These are phyloP conservation scores for Rhinatrema bivittatum DNA, from an alignment of 2,797 vertebrate species.

Conservation along the genomic window DNA sequence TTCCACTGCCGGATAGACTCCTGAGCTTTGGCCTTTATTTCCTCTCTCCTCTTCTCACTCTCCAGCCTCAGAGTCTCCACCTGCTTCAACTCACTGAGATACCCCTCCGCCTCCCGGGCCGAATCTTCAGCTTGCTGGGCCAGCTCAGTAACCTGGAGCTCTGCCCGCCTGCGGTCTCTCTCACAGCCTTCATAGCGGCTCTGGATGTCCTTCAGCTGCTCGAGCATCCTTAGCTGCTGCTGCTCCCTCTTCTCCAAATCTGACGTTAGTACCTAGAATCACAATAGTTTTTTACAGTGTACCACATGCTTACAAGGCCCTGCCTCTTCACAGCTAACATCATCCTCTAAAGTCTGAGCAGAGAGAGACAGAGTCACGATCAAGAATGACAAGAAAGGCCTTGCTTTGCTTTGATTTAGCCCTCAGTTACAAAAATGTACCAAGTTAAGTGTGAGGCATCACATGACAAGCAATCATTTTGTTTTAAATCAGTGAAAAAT, in stretches of 20 bases:
- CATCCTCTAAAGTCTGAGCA: too few species aligned
- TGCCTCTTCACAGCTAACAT: too few species aligned
- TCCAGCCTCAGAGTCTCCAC: slow-evolving; percentile 67
- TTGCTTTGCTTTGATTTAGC: too few species aligned
- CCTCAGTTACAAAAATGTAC: too few species aligned
- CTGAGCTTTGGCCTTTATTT: slow-evolving; percentile 78
- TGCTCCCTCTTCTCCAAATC: slow-evolving; percentile 73
- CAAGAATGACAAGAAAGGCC: too few species aligned
- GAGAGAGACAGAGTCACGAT: too few species aligned
- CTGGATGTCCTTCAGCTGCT: slow-evolving; percentile 77
- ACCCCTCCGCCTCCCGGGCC: slow-evolving; percentile 52
- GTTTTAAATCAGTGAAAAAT: too few species aligned
- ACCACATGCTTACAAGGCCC: too few species aligned
- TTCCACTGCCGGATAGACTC: slow-evolving; percentile 83
- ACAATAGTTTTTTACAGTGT: too few species aligned
- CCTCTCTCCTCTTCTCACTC: slow-evolving; percentile 69
- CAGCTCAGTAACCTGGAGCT: slow-evolving; percentile 58
- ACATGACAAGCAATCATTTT: too few species aligned
- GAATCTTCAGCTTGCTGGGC: slow-evolving; percentile 60
- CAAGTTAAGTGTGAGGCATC: too few species aligned
- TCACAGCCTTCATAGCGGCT: slow-evolving; percentile 55
- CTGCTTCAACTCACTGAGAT: slow-evolving; percentile 48
- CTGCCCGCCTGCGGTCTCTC: slow-evolving; percentile 30
- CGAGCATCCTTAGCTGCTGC: slow-evolving; percentile 76
- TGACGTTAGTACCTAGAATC: slow-evolving; percentile 65